Evolutionary conservation across 1,140 invertebrate species (phyloP).

Genomic region (Hyposmocoma kahamanoa): DNA sequence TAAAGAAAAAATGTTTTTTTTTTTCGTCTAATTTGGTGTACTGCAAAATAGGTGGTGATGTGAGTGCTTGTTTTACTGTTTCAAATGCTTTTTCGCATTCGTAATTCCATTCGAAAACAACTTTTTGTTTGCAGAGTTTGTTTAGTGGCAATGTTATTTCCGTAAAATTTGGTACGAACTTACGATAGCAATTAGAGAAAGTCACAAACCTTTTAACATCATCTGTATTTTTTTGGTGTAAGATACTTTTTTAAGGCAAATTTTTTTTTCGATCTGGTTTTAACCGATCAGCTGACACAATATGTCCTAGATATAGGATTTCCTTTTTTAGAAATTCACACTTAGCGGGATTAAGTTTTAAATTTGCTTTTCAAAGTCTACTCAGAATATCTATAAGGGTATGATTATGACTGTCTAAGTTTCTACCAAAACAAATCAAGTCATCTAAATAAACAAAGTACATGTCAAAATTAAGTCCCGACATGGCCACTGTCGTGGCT

Average conservation of each 20-base stretch:
- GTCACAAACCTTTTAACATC: constrained; percentile 1
- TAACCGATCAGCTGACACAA: background rate
- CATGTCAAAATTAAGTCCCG: constrained; percentile 17
- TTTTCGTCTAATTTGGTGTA: constrained; percentile 21
- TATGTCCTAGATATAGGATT: background rate
- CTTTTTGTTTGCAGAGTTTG: background rate
- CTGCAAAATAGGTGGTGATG: constrained; percentile 21
- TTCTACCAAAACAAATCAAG: background rate
- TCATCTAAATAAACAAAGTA: background rate
- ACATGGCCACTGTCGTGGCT: constrained; percentile 41
- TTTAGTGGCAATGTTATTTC: background rate
- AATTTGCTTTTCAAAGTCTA: background rate
- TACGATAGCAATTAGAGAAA: background rate
- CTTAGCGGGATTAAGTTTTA: background rate
- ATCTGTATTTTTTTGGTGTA: background rate
- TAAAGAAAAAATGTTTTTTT: constrained; percentile 20
- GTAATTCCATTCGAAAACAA: background rate
- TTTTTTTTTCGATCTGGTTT: background rate
- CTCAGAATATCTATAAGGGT: background rate
- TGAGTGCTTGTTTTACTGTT: constrained; percentile 24
- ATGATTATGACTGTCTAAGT: background rate
- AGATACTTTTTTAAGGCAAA: background rate
- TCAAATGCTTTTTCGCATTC: constrained; percentile 38
- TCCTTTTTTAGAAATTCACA: constrained; percentile 1
- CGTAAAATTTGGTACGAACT: background rate